Evolutionary conservation across 2,888 invertebrate species (phyloP).

Genomic region (Melanostoma mellinum): DNA sequence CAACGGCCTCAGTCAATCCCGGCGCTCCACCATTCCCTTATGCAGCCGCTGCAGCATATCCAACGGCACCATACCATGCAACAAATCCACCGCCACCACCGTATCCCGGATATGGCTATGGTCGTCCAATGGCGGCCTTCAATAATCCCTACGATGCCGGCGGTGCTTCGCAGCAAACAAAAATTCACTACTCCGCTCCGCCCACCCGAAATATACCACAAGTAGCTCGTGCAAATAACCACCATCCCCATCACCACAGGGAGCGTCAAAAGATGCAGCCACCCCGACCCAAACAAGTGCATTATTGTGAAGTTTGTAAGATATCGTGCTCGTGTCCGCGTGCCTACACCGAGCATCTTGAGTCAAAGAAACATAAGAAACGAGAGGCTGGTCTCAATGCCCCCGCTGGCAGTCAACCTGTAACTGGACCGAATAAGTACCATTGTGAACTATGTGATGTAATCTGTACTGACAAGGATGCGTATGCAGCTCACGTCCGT

Average conservation of each 20-base stretch:
- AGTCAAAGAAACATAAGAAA: slow-evolving; percentile 98
- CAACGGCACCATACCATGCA: slow-evolving; percentile 85
- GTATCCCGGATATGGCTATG: slow-evolving; percentile 86
- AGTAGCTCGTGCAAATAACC: slow-evolving; percentile 80
- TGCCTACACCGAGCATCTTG: slow-evolving; percentile 95
- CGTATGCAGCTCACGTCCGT: slow-evolving; percentile 97
- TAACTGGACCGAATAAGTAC: slow-evolving; percentile 83
- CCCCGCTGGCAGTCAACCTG: slow-evolving; percentile 84
- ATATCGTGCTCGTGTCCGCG: slow-evolving; percentile 96
- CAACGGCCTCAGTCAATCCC: slow-evolving; percentile 87
- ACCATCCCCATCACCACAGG: slow-evolving; percentile 82
- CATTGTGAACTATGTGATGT: slow-evolving; percentile 98
- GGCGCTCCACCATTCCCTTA: slow-evolving; percentile 66
- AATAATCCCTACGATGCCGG: slow-evolving; percentile 75
- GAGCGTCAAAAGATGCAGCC: slow-evolving; percentile 75
- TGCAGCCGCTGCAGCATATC: slow-evolving; percentile 85
- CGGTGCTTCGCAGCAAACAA: slow-evolving; percentile 70
- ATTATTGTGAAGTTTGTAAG: slow-evolving; percentile 98
- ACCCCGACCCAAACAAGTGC: slow-evolving; percentile 92
- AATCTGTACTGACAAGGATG: slow-evolving; percentile 98
- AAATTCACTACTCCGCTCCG: slow-evolving; percentile 81
- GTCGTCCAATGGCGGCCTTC: slow-evolving; percentile 85
- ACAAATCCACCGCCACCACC: slow-evolving; percentile 67
- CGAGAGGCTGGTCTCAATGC: slow-evolving; percentile 92
- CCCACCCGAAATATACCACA: slow-evolving; percentile 85